Conservation (phyloP, 2,113 vertebrate genomes). For the Pseudorasbora parva region DNA sequence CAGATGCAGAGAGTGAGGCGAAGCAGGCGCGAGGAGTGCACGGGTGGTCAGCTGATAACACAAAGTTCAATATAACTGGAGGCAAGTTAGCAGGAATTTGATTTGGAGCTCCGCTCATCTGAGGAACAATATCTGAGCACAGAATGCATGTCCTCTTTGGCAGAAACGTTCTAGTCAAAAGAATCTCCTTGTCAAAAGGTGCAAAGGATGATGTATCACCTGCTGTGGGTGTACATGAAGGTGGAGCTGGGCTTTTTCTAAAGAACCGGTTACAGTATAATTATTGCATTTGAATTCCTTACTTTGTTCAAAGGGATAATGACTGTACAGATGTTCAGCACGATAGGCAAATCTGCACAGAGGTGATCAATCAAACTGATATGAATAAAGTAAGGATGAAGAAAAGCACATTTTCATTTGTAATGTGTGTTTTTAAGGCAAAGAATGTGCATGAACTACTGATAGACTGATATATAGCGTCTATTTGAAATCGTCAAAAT, state of each 20-base stretch:
- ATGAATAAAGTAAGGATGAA: background rate
- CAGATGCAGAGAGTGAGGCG: background rate
- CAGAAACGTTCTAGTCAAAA: background rate
- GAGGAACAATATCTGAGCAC: background rate
- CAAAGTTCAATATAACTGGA: constrained; percentile 1
- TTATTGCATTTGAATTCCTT: background rate
- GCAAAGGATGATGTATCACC: constrained; percentile 24
- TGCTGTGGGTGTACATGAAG: constrained; percentile 26
- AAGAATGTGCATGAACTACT: background rate
- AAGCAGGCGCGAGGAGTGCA: constrained; percentile 33
- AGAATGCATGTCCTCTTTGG: background rate
- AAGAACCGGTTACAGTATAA: constrained; percentile 37
- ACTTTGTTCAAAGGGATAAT: constrained; percentile 3
- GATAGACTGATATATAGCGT: background rate
- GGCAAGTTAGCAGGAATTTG: background rate
- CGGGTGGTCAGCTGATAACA: constrained; percentile 23
- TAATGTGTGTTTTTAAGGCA: background rate
- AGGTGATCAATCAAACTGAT: constrained; percentile 44
- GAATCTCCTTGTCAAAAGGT: background rate
- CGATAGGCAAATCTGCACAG: background rate
- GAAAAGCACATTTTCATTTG: background rate
- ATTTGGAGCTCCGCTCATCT: background rate
- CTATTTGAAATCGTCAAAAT: background rate
- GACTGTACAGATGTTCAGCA: constrained; percentile 28
- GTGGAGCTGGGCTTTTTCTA: background rate